Percentiles rank a stretch among this genome's conserved stretches.
Evolutionary conservation across 1,140 invertebrate genomes (phyloP).

Genomic region (Papilio xuthus): DNA sequence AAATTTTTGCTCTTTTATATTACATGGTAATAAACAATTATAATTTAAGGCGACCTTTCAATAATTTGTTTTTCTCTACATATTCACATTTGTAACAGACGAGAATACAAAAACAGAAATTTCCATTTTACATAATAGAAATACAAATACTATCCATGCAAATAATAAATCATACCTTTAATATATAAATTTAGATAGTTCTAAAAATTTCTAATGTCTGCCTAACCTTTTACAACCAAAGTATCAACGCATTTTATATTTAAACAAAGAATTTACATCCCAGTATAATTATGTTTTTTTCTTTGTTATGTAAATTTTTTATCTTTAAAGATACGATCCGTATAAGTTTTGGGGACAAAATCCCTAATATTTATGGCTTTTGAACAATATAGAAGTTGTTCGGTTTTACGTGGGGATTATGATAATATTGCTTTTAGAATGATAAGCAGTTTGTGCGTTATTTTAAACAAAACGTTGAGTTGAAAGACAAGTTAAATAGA

Average conservation of each 20-base stretch:
- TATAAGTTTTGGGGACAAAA: neutral
- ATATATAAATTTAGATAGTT: no score
- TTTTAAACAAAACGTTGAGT: neutral
- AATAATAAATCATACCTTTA: no score
- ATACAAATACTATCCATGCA: no score
- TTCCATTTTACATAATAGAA: no score
- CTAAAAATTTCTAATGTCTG: neutral
- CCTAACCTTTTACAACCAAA: neutral
- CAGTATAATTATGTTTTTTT: neutral
- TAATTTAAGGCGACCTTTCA: no score
- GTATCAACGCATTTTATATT: neutral
- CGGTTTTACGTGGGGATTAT: conserved; percentile 3
- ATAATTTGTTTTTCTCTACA: neutral
- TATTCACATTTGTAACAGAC: no score
- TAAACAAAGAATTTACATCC: neutral
- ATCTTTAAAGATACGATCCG: neutral
- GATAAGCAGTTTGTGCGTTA: conserved; percentile 9
- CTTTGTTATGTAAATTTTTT: neutral
- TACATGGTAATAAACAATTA: neutral
- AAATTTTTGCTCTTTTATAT: neutral
- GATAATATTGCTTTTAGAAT: neutral
- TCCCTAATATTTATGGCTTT: conserved; percentile 11
- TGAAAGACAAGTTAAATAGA: neutral
- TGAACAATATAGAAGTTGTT: conserved; percentile 9
- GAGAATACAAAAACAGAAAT: no score